Evolutionary conservation across 2,797 vertebrate genomes (phyloP).

Genomic region (Sebastes dallii): DNA sequence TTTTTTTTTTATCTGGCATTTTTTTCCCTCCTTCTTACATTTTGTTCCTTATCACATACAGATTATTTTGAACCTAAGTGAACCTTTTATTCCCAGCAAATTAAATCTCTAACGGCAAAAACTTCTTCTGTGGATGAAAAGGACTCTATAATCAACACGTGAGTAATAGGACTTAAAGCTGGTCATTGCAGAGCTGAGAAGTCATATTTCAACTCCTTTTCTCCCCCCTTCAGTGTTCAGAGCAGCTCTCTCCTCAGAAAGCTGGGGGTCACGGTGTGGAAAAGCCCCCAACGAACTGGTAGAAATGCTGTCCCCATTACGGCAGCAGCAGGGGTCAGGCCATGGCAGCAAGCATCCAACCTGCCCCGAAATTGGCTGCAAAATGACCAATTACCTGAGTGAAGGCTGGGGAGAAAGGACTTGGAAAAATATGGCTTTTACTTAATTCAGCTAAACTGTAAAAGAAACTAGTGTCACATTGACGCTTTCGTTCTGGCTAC

Average conservation of each 20-base stretch:
- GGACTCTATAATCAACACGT: slow-evolving; percentile 16
- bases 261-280: slow-evolving; percentile 70
- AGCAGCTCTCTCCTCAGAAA: slow-evolving; percentile 59
- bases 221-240: slow-evolving; percentile 38
- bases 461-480: slow-evolving; percentile 76
- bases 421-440: slow-evolving; percentile 80
- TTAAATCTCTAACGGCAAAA: not conserved
- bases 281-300: slow-evolving; percentile 75
- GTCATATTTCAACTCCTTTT: slow-evolving; percentile 50
- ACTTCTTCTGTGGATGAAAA: not conserved
- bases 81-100: not conserved
- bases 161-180: slow-evolving; percentile 33
- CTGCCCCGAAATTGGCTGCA: slow-evolving; percentile 84
- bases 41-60: not conserved
- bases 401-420: slow-evolving; percentile 74
- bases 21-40: not conserved
- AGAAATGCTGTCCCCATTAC: slow-evolving; percentile 81
- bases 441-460: slow-evolving; percentile 84
- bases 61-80: not conserved
- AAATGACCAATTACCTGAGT: slow-evolving; percentile 87
- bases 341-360: slow-evolving; percentile 82
- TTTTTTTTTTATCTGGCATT: not conserved
- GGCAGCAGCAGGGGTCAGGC: slow-evolving; percentile 84
- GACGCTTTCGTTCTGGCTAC: slow-evolving; percentile 45
- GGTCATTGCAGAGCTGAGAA: slow-evolving; percentile 43